phyloP scores from a whole-genome alignment of 2,888 invertebrate species.

The Atethmia centrago region DNA sequence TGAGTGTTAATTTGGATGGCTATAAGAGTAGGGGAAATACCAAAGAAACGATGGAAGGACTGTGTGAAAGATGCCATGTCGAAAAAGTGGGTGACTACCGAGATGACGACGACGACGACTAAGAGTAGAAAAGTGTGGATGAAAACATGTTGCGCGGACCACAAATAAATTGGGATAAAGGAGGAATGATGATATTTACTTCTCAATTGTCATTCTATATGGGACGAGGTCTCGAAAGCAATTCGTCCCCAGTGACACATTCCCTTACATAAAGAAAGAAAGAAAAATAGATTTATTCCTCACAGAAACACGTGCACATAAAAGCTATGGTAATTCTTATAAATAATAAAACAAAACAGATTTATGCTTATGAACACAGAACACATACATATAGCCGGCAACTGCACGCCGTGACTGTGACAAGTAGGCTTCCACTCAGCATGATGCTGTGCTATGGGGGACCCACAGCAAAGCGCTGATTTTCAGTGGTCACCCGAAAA shows the following conservation, averaged over 20 bases:
- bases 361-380: too few relatives aligned
- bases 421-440: too few relatives aligned
- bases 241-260: slow-evolving; percentile 11
- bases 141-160: neutral
- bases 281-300: too few relatives aligned
- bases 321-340: too few relatives aligned
- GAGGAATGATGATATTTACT: neutral
- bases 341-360: too few relatives aligned
- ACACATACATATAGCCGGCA: too few relatives aligned
- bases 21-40: neutral
- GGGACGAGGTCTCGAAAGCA: neutral
- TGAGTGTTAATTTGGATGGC: neutral
- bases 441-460: too few relatives aligned
- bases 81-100: neutral
- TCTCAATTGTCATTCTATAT: neutral
- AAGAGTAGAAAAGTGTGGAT: neutral
- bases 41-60: neutral
- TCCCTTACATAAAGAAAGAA: neutral
- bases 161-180: neutral
- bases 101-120: too few relatives aligned
- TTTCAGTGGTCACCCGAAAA: too few relatives aligned
- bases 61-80: neutral
- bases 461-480: too few relatives aligned
- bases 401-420: too few relatives aligned
- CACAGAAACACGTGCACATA: too few relatives aligned